Evolutionary conservation across 2,113 vertebrate species (phyloP), one percentile per base, ranked within the genome.

Genomic region (Bombycilla garrulus): DNA sequence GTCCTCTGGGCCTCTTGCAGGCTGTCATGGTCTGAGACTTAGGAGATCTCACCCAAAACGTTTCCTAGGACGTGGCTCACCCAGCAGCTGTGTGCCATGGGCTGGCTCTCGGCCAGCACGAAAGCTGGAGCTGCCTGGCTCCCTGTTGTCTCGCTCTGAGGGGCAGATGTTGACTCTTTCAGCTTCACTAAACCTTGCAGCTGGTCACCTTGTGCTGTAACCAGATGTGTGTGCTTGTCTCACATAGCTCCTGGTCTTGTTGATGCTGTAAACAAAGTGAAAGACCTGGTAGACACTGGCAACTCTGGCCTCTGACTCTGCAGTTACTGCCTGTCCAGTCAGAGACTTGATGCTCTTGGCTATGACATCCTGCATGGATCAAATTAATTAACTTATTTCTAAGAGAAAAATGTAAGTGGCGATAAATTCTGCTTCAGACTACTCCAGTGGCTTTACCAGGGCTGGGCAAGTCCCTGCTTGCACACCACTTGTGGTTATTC

Each of bases 141-240:
- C 58, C 31, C 36, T 4, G 4, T 47, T 71, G 44, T 72, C 71
- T 57, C 6, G 10, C 58, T 36, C 38, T 16, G 42, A 86, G 71
- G 58, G 82, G 82, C 95, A 97, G 94, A 93, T 94, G 86, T 92
- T 93, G 86, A 50, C 81, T 13, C 9, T 86, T 81, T 61, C 21
- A 79, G 73, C 81, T 60, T 74, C 65, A 23, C 73, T 91, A 79
- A 95, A 71, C 26, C 67, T 67, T 73, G 58, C 94, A 96, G 92
- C 92, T 95, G 92, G 74, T 66, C 71, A 83, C 58, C 85, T 78
- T 74, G 62, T 90, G 79, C 78, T 86, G 92, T 86, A 88, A 95
- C 64, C 67, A 83, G 82, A 95, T 93, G 53, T 1, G 2, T 22
- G 64, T 58, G 51, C 79, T 86, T 74, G 57, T 92, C 62, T 14